phyloP scores from a whole-genome alignment of 2,888 invertebrate species.

The Netelia melanura region DNA sequence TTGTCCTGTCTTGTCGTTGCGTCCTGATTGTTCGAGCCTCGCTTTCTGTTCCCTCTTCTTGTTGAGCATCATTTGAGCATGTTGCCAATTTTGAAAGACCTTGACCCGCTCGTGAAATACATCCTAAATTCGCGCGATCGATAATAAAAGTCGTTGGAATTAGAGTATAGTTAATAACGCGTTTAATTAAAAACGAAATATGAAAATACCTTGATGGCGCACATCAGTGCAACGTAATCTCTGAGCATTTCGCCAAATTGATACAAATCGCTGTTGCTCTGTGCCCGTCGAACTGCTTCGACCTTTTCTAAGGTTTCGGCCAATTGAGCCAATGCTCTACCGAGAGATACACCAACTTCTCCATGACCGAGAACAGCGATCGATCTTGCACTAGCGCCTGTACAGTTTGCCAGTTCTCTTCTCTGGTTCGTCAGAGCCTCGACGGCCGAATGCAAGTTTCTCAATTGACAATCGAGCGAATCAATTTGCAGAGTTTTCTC shows the following conservation, averaged over 20 bases:
- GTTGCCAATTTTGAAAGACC: slow-evolving; percentile 99
- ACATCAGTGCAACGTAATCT: slow-evolving; percentile 96
- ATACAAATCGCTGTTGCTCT: slow-evolving; percentile 97
- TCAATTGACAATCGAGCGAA: slow-evolving; percentile 94
- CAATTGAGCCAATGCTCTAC: slow-evolving; percentile 94
- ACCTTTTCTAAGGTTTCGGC: slow-evolving; percentile 92
- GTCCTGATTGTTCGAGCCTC: slow-evolving; percentile 95
- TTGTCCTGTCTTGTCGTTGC: slow-evolving; percentile 95
- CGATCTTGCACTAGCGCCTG: slow-evolving; percentile 94
- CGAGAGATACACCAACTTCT: slow-evolving; percentile 96
- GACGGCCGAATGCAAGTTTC: slow-evolving; percentile 94
- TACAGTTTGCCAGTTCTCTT: slow-evolving; percentile 92
- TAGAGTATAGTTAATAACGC: neutral
- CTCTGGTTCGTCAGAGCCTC: slow-evolving; percentile 95
- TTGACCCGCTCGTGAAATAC: slow-evolving; percentile 91
- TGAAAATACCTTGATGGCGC: slow-evolving; percentile 92
- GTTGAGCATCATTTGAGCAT: slow-evolving; percentile 96
- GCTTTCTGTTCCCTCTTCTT: slow-evolving; percentile 98
- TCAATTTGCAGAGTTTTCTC: slow-evolving; percentile 97
- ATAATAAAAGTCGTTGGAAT: neutral
- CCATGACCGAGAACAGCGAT: slow-evolving; percentile 96
- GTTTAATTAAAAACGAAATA: slow-evolving; percentile 85
- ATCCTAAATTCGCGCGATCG: slow-evolving; percentile 84
- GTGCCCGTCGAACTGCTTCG: slow-evolving; percentile 94
- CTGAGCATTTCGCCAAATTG: slow-evolving; percentile 97